phyloP scores from a whole-genome alignment of 37 sponge, comb jelly and placozoan genomes.

The Geodia barretti region DNA sequence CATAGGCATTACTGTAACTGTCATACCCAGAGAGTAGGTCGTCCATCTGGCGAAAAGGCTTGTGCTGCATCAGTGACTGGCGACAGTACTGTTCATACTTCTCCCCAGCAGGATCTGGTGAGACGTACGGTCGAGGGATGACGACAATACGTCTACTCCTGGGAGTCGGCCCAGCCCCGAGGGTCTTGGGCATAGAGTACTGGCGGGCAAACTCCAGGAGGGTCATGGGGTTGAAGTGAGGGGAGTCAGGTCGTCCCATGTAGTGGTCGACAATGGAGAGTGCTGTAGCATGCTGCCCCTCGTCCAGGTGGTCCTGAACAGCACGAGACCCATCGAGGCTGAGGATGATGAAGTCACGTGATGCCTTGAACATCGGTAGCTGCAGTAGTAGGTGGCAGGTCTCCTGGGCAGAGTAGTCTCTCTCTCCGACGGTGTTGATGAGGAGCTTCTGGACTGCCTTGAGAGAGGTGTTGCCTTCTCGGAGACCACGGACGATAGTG shows the following conservation, averaged over 20 bases:
- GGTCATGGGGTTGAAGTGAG: conserved; percentile 24
- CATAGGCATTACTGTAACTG: conserved; percentile 44
- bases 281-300: too few relatives aligned
- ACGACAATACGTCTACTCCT: conserved; percentile 22
- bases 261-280: too few relatives aligned
- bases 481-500: conserved; percentile 12
- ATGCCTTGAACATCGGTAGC: conserved; percentile 31
- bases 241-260: conserved; percentile 15
- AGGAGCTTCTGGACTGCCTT: conserved; percentile 46
- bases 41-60: conserved; percentile 27
- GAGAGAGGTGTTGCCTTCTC: conserved; percentile 18
- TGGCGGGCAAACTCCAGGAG: conserved; percentile 24
- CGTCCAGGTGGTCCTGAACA: too few relatives aligned
- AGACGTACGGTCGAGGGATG: conserved; percentile 34
- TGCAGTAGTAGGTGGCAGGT: conserved; percentile 45
- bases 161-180: not conserved
- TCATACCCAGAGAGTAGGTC: conserved; percentile 14
- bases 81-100: conserved; percentile 60
- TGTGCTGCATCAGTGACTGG: conserved; percentile 52
- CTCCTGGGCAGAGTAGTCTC: conserved; percentile 54
- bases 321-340: conserved; percentile 47
- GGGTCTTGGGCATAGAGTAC: conserved; percentile 31
- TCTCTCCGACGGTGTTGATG: conserved; percentile 14
- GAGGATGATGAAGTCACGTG: conserved; percentile 26
- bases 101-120: conserved; percentile 49